phyloP scores from a whole-genome alignment of 2,113 vertebrate species.

The Sceloporus undulatus region DNA sequence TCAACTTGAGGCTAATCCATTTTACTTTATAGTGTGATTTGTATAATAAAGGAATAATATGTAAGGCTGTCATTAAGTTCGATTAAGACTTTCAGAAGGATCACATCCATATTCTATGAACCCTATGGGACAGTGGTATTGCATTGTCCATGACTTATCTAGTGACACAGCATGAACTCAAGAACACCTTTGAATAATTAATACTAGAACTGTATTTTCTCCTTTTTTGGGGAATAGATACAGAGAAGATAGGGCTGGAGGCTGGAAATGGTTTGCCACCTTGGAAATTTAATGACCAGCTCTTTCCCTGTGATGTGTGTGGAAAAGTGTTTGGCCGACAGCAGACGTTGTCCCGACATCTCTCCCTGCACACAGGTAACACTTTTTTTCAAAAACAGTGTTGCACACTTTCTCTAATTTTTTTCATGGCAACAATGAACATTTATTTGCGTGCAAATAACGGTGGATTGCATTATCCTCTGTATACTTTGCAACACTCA shows the following conservation, averaged over 20 bases:
- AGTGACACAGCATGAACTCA: conserved; percentile 43
- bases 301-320: conserved; percentile 94
- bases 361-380: conserved; percentile 95
- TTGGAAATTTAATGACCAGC: conserved; percentile 95
- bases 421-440: not conserved
- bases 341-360: conserved; percentile 95
- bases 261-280: conserved; percentile 89
- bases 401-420: not conserved
- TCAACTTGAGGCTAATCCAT: not conserved
- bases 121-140: not conserved
- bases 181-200: conserved; percentile 39
- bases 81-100: conserved; percentile 8
- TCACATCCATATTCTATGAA: conserved; percentile 21
- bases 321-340: conserved; percentile 98
- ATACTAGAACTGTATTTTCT: conserved; percentile 41
- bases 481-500: not conserved
- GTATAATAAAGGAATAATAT: not conserved
- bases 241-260: conserved; percentile 88
- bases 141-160: conserved; percentile 27
- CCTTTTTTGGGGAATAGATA: conserved; percentile 79
- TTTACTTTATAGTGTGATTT: not conserved
- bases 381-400: fast-evolving
- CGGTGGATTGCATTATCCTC: not conserved
- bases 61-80: not conserved
- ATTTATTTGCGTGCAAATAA: conserved; percentile 2